These are phyloP conservation scores for Osmoderma eremita DNA, from an alignment of 2,888 invertebrate species.

Conservation along the genomic window DNA sequence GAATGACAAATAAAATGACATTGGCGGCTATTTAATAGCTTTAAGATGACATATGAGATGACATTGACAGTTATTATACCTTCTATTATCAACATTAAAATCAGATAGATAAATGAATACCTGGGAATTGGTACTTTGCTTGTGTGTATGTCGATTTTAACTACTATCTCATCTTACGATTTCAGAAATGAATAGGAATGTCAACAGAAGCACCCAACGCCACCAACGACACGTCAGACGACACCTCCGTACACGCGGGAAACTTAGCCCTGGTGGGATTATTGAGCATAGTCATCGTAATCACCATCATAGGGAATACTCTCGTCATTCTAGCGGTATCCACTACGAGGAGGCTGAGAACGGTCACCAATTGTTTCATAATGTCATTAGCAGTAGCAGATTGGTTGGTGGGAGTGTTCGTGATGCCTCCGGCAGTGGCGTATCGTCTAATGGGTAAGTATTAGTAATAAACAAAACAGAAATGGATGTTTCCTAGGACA, in stretches of 20 bases:
- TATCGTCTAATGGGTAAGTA: conserved; percentile 82
- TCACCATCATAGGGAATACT: conserved; percentile 86
- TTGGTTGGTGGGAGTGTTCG: conserved; percentile 90
- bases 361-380: conserved; percentile 95
- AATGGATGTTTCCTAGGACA: too few relatives aligned
- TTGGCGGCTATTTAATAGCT: too few relatives aligned
- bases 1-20: too few relatives aligned
- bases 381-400: conserved; percentile 94
- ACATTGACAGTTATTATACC: too few relatives aligned
- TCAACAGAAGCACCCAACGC: conserved; percentile 52
- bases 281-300: conserved; percentile 74
- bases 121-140: too few relatives aligned
- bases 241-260: conserved; percentile 27
- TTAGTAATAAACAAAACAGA: too few relatives aligned
- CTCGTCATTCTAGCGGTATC: conserved; percentile 90
- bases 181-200: conserved; percentile 61
- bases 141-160: too few relatives aligned
- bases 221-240: conserved; percentile 34
- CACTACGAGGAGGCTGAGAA: conserved; percentile 85
- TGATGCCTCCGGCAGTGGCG: conserved; percentile 95
- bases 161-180: conserved; percentile 44
- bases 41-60: too few relatives aligned
- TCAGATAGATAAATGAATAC: too few relatives aligned
- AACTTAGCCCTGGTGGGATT: conserved; percentile 68
- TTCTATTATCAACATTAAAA: too few relatives aligned